Conservation (phyloP, 2,113 vertebrate genomes). For the Electrona antarctica region DNA sequence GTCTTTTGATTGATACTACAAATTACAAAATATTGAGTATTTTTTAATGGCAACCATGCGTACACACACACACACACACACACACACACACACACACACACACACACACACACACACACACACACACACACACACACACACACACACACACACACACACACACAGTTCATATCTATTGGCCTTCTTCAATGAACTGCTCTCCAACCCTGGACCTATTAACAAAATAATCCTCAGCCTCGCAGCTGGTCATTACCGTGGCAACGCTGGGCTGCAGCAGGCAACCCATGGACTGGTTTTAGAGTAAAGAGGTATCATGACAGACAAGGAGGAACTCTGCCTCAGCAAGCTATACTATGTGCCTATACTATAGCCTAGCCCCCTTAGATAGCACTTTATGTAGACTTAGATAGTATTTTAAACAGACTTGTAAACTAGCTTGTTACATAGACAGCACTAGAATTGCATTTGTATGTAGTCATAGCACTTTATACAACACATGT, state of each 20-base stretch:
- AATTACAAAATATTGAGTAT: too few relatives aligned
- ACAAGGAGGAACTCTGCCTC: slow-evolving; percentile 42
- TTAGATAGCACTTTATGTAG: too few relatives aligned
- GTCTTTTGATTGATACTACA: neutral
- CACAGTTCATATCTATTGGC: slow-evolving; percentile 71
- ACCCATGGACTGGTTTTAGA: slow-evolving; percentile 75
- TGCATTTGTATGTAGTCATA: too few relatives aligned
- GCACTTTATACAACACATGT: too few relatives aligned
- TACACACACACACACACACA: slow-evolving; percentile 13
- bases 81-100: slow-evolving; percentile 10
- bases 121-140: slow-evolving; percentile 20
- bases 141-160: slow-evolving; percentile 52
- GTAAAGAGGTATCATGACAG: slow-evolving; percentile 76
- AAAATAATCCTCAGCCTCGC: slow-evolving; percentile 76
- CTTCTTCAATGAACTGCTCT: slow-evolving; percentile 76
- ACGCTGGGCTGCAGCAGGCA: slow-evolving; percentile 70
- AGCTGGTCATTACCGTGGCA: slow-evolving; percentile 84
- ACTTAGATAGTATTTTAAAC: too few relatives aligned
- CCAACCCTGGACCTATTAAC: slow-evolving; percentile 78
- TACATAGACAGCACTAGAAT: too few relatives aligned
- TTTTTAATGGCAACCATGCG: too few relatives aligned
- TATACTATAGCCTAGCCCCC: too few relatives aligned
- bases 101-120: slow-evolving; percentile 23
- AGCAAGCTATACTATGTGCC: too few relatives aligned
- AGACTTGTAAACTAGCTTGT: too few relatives aligned